Base-by-base conservation (phyloP, 1,140 invertebrate genomes). In the Sminthurides bifidus region DNA sequence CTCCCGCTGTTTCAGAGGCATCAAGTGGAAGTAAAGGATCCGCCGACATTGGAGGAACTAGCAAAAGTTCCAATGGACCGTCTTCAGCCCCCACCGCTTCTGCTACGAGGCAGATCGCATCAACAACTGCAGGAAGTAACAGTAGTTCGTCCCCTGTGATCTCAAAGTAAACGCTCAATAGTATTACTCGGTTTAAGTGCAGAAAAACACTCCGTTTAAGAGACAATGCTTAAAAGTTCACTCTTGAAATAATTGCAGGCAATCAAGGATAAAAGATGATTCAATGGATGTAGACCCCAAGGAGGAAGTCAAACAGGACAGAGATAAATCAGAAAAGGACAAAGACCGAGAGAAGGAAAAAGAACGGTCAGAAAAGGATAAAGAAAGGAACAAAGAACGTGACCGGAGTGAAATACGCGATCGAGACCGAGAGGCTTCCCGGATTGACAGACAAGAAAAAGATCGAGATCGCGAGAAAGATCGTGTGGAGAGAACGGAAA, bases 371-470 rank as follows among this genome's bases (percentile, higher is more conserved):
- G 8, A 35, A 10, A 35, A 35, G n/a, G n/a, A n/a, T 35, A 35
- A 10, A 35, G 46, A 29, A 10, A 19, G 21, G 3, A 31, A 49
- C 15, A 31, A 29, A 35, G 46, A 8, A 15, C 44, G 44, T 15
- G 69, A 72, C 23, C 64, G 35, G 19, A 69, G 71, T 57, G 72
- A 74, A 49, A 68, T 71, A 52, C 52, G 51, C 44, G 72, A 75
- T 33, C 46, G 64, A 1, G 60, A 73, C 70, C 64, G 74, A 77
- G 37, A 76, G 75, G 65, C 5, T 41, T n/a, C 5, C n/a, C 38
- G n/a, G n/a, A n/a, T n/a, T 8, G 5, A 41, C n/a, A 41, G n/a
- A 33, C 3, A 50, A 49, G 48, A 48, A 49, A 21, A 56, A 49
- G 29, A 56, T 31, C 3, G 38, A 30, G 27, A 61, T 26, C 38